phyloP scores from a whole-genome alignment of 2,113 vertebrate genomes.

The Hemiscyllium ocellatum region DNA sequence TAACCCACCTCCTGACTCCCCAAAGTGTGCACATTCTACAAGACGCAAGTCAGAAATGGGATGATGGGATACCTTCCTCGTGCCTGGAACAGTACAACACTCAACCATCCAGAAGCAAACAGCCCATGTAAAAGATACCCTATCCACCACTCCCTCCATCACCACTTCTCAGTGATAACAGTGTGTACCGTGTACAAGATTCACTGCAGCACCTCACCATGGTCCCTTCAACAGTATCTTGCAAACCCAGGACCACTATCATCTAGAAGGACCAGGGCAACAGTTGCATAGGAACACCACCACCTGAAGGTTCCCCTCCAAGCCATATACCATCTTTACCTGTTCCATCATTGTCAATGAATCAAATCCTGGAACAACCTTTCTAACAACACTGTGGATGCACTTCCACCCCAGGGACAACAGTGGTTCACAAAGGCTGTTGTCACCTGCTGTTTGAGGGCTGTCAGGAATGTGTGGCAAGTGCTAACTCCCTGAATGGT shows the following conservation, averaged over 20 bases:
- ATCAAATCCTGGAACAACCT: not conserved
- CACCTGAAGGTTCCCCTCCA: not conserved
- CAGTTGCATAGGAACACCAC: not conserved
- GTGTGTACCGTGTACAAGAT: too few species aligned
- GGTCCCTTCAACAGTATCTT: not conserved
- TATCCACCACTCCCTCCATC: not conserved
- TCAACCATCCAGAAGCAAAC: not conserved
- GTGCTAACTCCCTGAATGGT: not conserved
- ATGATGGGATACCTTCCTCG: too few species aligned
- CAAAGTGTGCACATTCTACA: not conserved
- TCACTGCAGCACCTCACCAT: too few species aligned
- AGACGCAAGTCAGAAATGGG: not conserved
- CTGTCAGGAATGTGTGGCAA: not conserved
- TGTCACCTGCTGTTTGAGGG: not conserved
- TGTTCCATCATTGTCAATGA: not conserved
- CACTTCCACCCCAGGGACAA: not conserved
- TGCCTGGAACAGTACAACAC: not conserved
- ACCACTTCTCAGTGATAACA: too few species aligned
- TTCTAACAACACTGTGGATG: not conserved
- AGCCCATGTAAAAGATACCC: not conserved
- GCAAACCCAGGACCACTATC: not conserved
- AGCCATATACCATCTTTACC: not conserved
- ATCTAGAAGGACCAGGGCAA: not conserved
- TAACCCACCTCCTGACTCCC: not conserved
- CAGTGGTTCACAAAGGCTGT: not conserved